Evolutionary conservation across 1,140 invertebrate species (phyloP), one percentile per base, ranked within the genome.

Genomic region (Zaprionus ghesquierei): DNA sequence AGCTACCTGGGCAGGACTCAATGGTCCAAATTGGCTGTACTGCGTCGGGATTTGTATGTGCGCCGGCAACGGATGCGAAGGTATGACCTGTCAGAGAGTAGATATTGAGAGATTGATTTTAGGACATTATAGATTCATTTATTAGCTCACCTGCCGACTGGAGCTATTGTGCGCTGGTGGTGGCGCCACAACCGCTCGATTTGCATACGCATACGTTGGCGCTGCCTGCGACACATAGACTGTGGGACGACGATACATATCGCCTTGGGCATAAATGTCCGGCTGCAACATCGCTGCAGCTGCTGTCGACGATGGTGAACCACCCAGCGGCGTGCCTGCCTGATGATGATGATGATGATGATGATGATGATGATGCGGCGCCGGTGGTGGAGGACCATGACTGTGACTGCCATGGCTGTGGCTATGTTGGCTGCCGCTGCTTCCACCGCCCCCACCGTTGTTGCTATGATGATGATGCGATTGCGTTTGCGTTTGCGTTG

Each of bases 91-190:
- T 13, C 2, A 41, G 20, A 18, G 3, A 18, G 38, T 41, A 41
- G n/a, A n/a, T n/a, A n/a, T n/a, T n/a, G n/a, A n/a, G n/a, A n/a
- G n/a, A n/a, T n/a, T n/a, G n/a, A n/a, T n/a, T n/a, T n/a, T n/a
- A n/a, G n/a, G n/a, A n/a, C n/a, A n/a, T n/a, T n/a, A n/a, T n/a
- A n/a, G n/a, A n/a, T n/a, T n/a, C n/a, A n/a, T n/a, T n/a, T 8
- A 18, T 44, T 18, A 44, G 41, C 81, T 80, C 65, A 97, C 95
- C 74, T 96, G 96, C 77, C 96, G 93, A 69, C 96, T 96, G 82
- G 95, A 96, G 81, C 95, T 95, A 92, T 97, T 97, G 92, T 97
- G 96, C 33, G 96, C 96, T 69, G 96, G 96, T 10, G 96, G 96
- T 63, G 96, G 95, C 72, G 96, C 94, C n/a, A 89, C 95, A 74